Evolutionary conservation across 2,888 invertebrate species (phyloP), one percentile per base, ranked within the genome.

Genomic region (Ornithoptera priamus): DNA sequence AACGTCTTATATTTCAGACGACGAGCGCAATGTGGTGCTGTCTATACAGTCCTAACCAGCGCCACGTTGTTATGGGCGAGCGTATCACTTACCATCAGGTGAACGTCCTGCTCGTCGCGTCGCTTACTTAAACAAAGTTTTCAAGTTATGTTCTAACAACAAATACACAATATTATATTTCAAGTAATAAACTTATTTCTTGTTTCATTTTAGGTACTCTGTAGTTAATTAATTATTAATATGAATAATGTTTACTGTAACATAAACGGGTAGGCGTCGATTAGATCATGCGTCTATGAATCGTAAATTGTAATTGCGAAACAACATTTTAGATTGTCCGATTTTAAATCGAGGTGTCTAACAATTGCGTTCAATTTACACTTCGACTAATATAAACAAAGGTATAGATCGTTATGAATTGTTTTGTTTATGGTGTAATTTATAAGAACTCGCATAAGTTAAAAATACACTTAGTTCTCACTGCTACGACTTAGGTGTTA

Each of bases 281-380:
- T 90, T 89, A 88, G 86, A 80, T 90, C 90, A 90, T 84, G 72
- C 66, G 69, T 74, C 74, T 57, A 69, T 72, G 70, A 70, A 73
- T 57, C 22, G 57, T 69, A 65, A 69, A 69, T 59, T 60, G 2
- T 65, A 61, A 69, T 69, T 65, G 57, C 65, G 65, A 65, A 69
- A 65, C 36, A 18, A 62, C 24, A 36, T 56, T 65, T 58, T 15
- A 20, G 58, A 42, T 61, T 39, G 22, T 53, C 24, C 18, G n/a
- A 42, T 57, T 53, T 62, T 39, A 63, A 67, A 56, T 60, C 20
- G 42, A 46, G 30, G 22, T 24, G 60, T 50, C 58, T n/a, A 24
- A 59, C 63, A 22, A 58, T 61, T 61, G 36, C 30, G 39, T 22
- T 36, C 46, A 50, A 64, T 24, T 64, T 15, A 7, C 30, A 30